Conservation (phyloP, 64 coral and sea anemone genomes). For the Actinia equina region DNA sequence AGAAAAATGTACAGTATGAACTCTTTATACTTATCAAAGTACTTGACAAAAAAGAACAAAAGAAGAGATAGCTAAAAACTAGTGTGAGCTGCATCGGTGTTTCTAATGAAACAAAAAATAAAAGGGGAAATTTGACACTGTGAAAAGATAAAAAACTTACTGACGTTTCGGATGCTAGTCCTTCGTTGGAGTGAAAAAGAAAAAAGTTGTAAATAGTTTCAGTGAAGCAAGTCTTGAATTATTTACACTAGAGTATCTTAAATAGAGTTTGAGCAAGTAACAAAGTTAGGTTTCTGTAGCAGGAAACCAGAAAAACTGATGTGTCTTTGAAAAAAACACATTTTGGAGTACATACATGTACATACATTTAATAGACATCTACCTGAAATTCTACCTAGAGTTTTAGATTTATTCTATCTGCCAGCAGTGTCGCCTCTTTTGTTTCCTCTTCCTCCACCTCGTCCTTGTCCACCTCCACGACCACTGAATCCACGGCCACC, state of each 20-base stretch:
- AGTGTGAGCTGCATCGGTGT: no score
- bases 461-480: slow-evolving; percentile 42
- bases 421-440: slow-evolving; percentile 47
- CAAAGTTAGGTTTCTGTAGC: background rate
- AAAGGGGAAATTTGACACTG: no score
- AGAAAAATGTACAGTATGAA: no score
- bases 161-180: no score
- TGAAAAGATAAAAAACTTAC: no score
- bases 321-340: background rate
- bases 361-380: background rate
- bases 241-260: background rate
- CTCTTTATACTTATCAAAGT: no score
- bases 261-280: background rate
- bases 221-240: background rate
- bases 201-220: no score
- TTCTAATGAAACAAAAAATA: no score
- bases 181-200: no score
- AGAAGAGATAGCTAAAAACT: no score
- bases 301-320: background rate
- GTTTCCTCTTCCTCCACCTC: slow-evolving; percentile 43
- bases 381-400: background rate
- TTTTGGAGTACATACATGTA: background rate
- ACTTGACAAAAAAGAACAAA: no score
- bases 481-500: slow-evolving; percentile 38
- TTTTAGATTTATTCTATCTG: slow-evolving; percentile 9